Evolutionary conservation across 2,888 invertebrate genomes (phyloP).

Genomic region (Altica lythri): DNA sequence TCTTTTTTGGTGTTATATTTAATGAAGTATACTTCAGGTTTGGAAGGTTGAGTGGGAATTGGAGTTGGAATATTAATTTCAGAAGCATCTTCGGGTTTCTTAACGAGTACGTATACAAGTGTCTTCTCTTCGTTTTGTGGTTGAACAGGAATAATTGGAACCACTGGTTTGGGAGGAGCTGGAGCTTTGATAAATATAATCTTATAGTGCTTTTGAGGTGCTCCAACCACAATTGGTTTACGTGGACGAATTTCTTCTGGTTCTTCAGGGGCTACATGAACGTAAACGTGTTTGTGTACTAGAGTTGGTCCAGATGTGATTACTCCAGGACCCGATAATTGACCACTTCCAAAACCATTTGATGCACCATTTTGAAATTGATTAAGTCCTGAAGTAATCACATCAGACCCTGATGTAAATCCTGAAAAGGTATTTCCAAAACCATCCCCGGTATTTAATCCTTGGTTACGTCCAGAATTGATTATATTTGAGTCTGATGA

Average conservation of each 20-base stretch:
- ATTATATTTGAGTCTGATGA: constrained; percentile 1
- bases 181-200: constrained; percentile 83
- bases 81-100: constrained; percentile 84
- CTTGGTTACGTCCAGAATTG: constrained; percentile 14
- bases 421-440: not conserved
- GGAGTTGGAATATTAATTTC: constrained; percentile 78
- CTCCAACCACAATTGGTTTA: constrained; percentile 68
- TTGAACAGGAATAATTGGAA: constrained; percentile 72
- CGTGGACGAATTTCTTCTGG: constrained; percentile 69
- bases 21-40: constrained; percentile 91
- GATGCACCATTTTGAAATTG: not conserved
- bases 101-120: constrained; percentile 85
- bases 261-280: constrained; percentile 87
- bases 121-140: constrained; percentile 86
- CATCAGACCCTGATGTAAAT: not conserved
- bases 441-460: constrained; percentile 9
- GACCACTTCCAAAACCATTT: constrained; percentile 3
- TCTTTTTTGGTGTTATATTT: constrained; percentile 76
- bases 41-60: constrained; percentile 81
- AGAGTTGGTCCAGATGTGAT: constrained; percentile 59
- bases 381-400: not conserved
- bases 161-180: constrained; percentile 69
- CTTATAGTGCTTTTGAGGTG: constrained; percentile 84
- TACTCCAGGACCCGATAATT: constrained; percentile 18
- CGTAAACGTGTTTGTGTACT: constrained; percentile 86